These are phyloP conservation scores for Portunus trituberculatus DNA, from an alignment of 1,140 invertebrate genomes.

Conservation along the genomic window DNA sequence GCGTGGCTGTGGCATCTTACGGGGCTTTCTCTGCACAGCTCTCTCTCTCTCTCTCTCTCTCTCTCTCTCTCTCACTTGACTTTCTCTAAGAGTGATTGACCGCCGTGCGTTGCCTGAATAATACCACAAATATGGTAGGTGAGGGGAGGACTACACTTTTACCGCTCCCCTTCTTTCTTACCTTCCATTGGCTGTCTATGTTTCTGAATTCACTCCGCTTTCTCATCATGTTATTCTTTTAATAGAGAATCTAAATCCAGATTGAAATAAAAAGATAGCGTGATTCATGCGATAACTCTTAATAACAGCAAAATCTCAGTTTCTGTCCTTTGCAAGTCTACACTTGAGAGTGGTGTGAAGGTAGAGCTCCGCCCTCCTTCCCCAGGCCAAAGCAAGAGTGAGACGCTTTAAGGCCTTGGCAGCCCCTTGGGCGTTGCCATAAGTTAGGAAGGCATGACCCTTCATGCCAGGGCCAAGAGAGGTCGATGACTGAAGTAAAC, in stretches of 20 bases:
- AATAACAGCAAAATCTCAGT: not conserved
- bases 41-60: not conserved
- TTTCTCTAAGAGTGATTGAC: not conserved
- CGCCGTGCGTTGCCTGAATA: slow-evolving; percentile 2
- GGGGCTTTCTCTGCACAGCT: not conserved
- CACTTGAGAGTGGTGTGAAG: not conserved
- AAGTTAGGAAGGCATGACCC: no score
- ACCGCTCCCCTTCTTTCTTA: not conserved
- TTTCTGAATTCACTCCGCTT: not conserved
- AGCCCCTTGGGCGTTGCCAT: no score
- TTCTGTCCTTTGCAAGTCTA: not conserved
- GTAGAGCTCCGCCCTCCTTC: not conserved
- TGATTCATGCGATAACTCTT: not conserved
- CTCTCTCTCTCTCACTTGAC: not conserved
- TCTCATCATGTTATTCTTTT: not conserved
- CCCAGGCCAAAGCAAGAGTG: not conserved
- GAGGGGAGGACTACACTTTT: not conserved
- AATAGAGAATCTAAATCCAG: not conserved
- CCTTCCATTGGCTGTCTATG: not conserved
- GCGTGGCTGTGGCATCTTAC: not conserved
- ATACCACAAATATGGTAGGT: not conserved
- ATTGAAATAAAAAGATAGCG: not conserved
- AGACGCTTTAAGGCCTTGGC: no score
- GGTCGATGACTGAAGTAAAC: not conserved
- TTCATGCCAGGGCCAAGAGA: not conserved